A percentile compares a stretch with the other conserved stretches of the same genome.
Evolutionary conservation across 2,113 vertebrate species (phyloP).

Genomic region (Camelus bactrianus): DNA sequence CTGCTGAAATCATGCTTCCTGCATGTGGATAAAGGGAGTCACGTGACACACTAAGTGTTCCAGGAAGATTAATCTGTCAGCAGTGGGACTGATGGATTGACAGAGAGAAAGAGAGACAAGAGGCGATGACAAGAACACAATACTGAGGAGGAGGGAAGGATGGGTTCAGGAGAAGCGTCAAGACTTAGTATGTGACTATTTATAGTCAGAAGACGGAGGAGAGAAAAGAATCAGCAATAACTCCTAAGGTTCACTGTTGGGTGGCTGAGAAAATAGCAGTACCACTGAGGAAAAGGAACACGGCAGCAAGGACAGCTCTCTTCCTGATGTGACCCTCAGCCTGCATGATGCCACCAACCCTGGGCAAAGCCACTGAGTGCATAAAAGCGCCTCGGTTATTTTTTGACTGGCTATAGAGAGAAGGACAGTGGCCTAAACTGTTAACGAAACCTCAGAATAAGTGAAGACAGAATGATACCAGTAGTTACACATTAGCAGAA

Average conservation of each 20-base stretch:
- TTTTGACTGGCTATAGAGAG: background rate
- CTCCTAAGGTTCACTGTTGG: slow-evolving; percentile 14
- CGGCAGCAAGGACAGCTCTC: background rate
- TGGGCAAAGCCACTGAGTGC: background rate
- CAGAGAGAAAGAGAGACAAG: slow-evolving; percentile 40
- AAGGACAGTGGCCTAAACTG: background rate
- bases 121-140: slow-evolving; percentile 49
- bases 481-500: background rate
- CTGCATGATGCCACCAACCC: background rate
- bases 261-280: background rate
- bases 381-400: background rate
- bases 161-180: slow-evolving; percentile 19
- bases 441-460: slow-evolving; percentile 19
- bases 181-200: slow-evolving; percentile 68
- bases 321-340: background rate
- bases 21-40: slow-evolving; percentile 52
- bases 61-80: slow-evolving; percentile 69
- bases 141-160: slow-evolving; percentile 55
- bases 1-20: slow-evolving; percentile 35
- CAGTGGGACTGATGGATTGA: slow-evolving; percentile 68
- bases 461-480: background rate
- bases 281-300: background rate
- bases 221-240: slow-evolving; percentile 36
- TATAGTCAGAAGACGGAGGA: slow-evolving; percentile 59
- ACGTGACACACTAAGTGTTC: slow-evolving; percentile 47